These are phyloP conservation scores for Calyptommatus sinebrachiatus DNA, from an alignment of 2,113 vertebrate species.

Conservation along the genomic window DNA sequence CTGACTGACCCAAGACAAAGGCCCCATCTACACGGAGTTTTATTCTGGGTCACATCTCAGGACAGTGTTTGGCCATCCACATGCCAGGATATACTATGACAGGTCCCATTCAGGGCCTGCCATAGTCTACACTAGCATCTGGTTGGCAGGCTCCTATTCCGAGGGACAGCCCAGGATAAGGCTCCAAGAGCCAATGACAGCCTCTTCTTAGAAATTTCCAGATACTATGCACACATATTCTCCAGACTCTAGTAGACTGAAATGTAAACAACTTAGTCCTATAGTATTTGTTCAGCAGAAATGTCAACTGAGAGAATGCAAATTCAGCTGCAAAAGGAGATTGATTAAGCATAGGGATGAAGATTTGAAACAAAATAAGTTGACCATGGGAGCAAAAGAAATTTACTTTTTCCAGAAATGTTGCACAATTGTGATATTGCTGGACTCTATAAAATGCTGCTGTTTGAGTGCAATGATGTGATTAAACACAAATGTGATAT, in stretches of 20 bases:
- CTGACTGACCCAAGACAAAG: no score
- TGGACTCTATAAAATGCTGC: background rate
- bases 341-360: background rate
- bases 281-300: background rate
- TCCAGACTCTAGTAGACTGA: background rate
- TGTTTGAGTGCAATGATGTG: background rate
- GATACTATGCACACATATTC: no score
- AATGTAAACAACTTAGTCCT: background rate
- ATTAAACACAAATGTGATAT: background rate
- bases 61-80: no score
- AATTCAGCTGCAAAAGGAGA: background rate
- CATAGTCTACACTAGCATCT: no score
- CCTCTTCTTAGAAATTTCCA: no score
- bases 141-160: no score
- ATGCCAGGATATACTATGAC: no score
- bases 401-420: background rate
- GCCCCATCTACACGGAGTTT: no score
- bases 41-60: no score
- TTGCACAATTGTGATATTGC: background rate
- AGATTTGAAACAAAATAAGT: background rate
- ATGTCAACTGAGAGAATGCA: background rate
- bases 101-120: no score
- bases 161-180: no score
- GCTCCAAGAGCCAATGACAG: no score
- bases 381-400: background rate